phyloP scores from a whole-genome alignment of 2,113 vertebrate species.

The Myotis brandtii region DNA sequence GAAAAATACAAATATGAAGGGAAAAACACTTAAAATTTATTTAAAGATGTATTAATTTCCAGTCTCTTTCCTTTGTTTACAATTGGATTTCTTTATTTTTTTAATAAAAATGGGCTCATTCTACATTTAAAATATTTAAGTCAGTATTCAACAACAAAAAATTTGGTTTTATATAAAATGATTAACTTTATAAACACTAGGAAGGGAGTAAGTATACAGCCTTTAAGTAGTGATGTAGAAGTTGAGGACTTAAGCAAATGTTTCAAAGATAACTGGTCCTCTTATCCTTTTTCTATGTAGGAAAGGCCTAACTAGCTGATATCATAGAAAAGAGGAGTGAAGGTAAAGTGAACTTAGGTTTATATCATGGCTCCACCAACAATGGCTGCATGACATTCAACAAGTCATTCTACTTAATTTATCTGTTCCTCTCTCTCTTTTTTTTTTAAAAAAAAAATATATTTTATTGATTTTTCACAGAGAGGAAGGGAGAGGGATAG shows the following conservation, averaged over 20 bases:
- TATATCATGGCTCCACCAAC: background rate
- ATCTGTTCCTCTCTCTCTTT: background rate
- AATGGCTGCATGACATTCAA: background rate
- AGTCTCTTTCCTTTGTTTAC: background rate
- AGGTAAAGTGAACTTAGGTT: background rate
- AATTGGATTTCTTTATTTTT: background rate
- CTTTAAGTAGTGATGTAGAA: background rate
- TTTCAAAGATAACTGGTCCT: background rate
- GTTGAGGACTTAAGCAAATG: background rate
- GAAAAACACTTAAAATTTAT: background rate
- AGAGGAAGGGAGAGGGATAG: no score
- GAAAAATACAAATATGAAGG: background rate
- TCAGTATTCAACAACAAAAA: constrained; percentile 14
- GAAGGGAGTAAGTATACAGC: background rate
- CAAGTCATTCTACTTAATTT: background rate
- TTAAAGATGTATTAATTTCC: background rate
- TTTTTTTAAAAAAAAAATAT: no score
- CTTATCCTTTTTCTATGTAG: background rate
- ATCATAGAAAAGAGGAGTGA: background rate
- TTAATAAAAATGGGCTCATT: constrained; percentile 29
- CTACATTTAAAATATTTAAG: constrained; percentile 42
- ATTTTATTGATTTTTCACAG: no score
- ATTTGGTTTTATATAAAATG: background rate
- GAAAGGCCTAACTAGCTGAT: background rate
- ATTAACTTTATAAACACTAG: constrained; percentile 21